These are phyloP conservation scores for Drosophila willistoni DNA, from an alignment of 1,140 invertebrate species.

Conservation along the genomic window DNA sequence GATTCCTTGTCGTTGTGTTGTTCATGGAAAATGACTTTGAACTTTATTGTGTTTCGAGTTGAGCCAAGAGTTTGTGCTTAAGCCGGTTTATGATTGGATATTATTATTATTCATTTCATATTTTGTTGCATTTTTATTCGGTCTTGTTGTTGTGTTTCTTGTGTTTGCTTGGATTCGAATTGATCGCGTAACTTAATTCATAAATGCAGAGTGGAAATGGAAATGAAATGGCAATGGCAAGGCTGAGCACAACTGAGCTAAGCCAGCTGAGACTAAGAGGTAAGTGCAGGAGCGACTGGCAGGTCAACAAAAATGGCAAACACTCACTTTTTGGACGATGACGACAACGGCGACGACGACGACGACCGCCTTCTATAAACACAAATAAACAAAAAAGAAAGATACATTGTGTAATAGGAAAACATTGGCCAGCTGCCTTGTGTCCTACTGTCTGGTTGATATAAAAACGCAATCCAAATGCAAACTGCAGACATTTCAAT, in stretches of 20 bases:
- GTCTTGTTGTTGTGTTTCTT: too few species aligned
- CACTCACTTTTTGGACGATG: slow-evolving; percentile 61
- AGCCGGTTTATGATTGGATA: slow-evolving; percentile 44
- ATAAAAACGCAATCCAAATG: slow-evolving; percentile 58
- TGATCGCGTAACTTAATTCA: slow-evolving; percentile 80
- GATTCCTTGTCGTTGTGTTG: slow-evolving; percentile 43
- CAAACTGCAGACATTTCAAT: slow-evolving; percentile 62
- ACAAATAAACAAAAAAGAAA: slow-evolving; percentile 30
- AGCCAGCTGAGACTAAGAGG: slow-evolving; percentile 5
- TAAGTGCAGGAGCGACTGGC: slow-evolving; percentile 22
- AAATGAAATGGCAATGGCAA: slow-evolving; percentile 29
- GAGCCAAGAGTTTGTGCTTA: slow-evolving; percentile 23
- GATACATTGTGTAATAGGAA: slow-evolving; percentile 68
- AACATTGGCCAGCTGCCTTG: slow-evolving; percentile 28
- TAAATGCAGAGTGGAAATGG: slow-evolving; percentile 48
- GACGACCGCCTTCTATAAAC: slow-evolving; percentile 62
- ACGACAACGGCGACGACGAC: slow-evolving; percentile 33
- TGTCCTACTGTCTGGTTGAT: slow-evolving; percentile 60
- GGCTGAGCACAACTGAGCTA: background rate
- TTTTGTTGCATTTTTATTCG: background rate
- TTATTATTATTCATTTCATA: slow-evolving; percentile 33
- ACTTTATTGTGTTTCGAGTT: slow-evolving; percentile 67
- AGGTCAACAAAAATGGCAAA: slow-evolving; percentile 62
- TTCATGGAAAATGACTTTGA: slow-evolving; percentile 73
- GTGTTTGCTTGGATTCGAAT: slow-evolving; percentile 44